A percentile compares a stretch with the other conserved stretches of the same genome.
Conservation (phyloP, 1,140 invertebrate genomes). For the Drosophila dunni region DNA sequence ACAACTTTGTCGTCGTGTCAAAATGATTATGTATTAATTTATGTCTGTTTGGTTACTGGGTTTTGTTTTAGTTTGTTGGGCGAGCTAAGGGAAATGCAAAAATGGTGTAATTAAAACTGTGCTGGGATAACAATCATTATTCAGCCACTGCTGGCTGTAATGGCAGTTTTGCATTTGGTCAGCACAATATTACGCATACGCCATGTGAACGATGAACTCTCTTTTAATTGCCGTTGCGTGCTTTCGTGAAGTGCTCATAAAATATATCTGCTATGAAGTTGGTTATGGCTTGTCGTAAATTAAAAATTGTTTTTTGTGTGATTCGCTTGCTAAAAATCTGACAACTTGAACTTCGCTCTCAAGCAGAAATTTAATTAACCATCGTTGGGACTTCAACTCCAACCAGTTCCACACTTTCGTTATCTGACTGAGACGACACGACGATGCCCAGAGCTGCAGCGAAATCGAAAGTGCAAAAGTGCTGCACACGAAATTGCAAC, state of each 20-base stretch:
- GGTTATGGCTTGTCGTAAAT: conserved; percentile 41
- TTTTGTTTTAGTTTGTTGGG: conserved; percentile 15
- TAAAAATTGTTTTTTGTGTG: conserved; percentile 7
- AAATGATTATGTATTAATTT: conserved; percentile 25
- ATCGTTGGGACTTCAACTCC: conserved; percentile 10
- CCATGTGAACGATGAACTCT: conserved; percentile 51
- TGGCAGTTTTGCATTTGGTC: conserved; percentile 34
- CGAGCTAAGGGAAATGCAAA: conserved; percentile 16
- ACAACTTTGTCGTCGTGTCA: conserved; percentile 5
- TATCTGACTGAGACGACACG: conserved; percentile 18
- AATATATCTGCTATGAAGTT: conserved; percentile 21
- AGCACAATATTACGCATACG: conserved; percentile 64
- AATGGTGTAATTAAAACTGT: conserved; percentile 60
- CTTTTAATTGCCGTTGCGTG: conserved; percentile 70
- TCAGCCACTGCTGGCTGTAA: conserved; percentile 21
- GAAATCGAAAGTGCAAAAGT: conserved; percentile 44
- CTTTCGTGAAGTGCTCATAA: conserved; percentile 68
- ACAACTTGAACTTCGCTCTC: conserved; percentile 4
- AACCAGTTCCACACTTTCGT: not conserved
- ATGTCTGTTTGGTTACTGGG: conserved; percentile 18
- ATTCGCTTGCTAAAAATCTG: not conserved
- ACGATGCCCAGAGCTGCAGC: conserved; percentile 27
- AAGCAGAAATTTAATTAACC: conserved; percentile 17
- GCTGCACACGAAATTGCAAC: conserved; percentile 24
- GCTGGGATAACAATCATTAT: conserved; percentile 51